A percentile compares a stretch with the other conserved stretches of the same genome.
Conservation (phyloP, 2,113 vertebrate genomes). For the Etia nguti region DNA sequence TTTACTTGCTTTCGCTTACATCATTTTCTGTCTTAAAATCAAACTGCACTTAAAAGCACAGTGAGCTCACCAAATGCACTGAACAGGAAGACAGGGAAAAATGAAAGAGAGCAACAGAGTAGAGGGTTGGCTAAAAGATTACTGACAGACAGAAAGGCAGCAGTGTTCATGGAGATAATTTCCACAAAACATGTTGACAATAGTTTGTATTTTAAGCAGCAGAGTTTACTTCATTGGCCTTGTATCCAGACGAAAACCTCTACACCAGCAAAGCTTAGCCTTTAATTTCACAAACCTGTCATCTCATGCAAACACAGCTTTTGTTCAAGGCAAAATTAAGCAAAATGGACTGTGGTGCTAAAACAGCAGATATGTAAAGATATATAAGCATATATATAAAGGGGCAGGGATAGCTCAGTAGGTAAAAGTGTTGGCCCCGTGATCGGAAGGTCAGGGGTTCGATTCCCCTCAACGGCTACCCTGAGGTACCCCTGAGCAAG, state of each 20-base stretch:
- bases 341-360: neutral
- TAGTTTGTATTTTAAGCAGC: neutral
- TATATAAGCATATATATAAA: too few species aligned
- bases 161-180: neutral
- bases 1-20: constrained; percentile 39
- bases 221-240: neutral
- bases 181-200: neutral
- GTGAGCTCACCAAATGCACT: neutral
- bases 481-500: too few species aligned
- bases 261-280: neutral
- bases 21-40: constrained; percentile 26
- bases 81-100: neutral
- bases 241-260: neutral
- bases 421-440: too few species aligned
- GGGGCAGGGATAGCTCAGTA: too few species aligned
- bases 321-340: neutral
- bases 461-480: too few species aligned
- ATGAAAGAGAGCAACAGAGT: neutral
- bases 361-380: too few species aligned
- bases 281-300: neutral
- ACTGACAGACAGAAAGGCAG: constrained; percentile 2
- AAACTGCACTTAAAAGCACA: constrained; percentile 24
- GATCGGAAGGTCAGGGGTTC: too few species aligned
- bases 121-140: neutral
- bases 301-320: neutral